A percentile compares a stretch with the other conserved stretches of the same genome.
phyloP scores from a whole-genome alignment of 1,140 invertebrate species.

The Belonocnema kinseyi region DNA sequence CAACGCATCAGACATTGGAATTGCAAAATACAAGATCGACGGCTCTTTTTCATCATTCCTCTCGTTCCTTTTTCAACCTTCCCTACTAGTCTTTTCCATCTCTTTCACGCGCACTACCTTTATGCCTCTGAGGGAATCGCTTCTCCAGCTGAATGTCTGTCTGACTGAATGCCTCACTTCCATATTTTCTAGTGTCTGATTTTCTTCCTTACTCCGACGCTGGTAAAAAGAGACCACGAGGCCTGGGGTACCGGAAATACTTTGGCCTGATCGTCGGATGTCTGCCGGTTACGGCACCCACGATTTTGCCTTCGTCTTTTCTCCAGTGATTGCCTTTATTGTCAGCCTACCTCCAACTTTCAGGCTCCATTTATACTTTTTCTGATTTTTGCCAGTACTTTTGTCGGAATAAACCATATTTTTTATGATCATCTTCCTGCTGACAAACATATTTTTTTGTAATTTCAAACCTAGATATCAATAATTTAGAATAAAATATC shows the following conservation, averaged over 20 bases:
- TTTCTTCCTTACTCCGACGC: constrained; percentile 41
- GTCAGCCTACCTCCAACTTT: constrained; percentile 47
- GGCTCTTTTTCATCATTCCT: constrained; percentile 40
- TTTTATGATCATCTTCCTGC: not conserved
- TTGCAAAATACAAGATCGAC: constrained; percentile 52
- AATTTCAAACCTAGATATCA: no score
- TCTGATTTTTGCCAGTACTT: constrained; percentile 33
- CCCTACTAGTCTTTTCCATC: not conserved
- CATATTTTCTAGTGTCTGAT: constrained; percentile 54
- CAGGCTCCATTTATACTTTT: constrained; percentile 44
- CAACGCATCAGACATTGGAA: constrained; percentile 47
- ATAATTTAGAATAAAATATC: no score
- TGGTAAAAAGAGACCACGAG: constrained; percentile 48
- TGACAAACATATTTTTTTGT: no score
- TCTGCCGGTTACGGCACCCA: constrained; percentile 51
- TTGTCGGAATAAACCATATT: constrained; percentile 36
- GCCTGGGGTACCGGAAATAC: constrained; percentile 62
- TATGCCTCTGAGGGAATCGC: constrained; percentile 7
- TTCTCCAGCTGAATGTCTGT: not conserved
- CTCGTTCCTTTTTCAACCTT: not conserved
- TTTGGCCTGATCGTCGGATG: constrained; percentile 65
- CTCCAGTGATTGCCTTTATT: constrained; percentile 56
- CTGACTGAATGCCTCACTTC: constrained; percentile 50
- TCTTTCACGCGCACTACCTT: not conserved
- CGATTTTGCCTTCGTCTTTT: constrained; percentile 50